Evolutionary conservation across 2,113 vertebrate genomes (phyloP).

Genomic region (Macquaria ambigua): DNA sequence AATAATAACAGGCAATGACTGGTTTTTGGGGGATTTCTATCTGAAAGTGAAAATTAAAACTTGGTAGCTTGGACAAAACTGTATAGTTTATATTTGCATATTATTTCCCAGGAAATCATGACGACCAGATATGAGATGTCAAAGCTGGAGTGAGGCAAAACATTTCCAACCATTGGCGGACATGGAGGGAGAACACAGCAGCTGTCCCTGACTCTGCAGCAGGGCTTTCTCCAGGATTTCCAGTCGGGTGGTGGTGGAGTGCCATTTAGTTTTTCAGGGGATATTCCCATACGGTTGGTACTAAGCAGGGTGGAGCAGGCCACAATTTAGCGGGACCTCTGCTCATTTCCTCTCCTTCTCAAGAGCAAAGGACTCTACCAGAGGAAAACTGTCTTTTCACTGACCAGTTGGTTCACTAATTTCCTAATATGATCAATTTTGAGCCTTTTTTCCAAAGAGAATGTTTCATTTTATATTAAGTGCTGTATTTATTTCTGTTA

Average conservation of each 20-base stretch:
- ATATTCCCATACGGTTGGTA: constrained; percentile 17
- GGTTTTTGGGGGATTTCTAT: neutral
- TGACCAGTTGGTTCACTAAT: constrained; percentile 34
- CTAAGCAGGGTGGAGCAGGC: constrained; percentile 17
- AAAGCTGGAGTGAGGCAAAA: constrained; percentile 87
- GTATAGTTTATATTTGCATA: neutral
- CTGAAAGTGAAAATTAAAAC: neutral
- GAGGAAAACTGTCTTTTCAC: constrained; percentile 41
- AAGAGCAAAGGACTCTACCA: constrained; percentile 27
- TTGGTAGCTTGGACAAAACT: neutral
- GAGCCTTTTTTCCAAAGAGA: constrained; percentile 78
- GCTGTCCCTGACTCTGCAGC: constrained; percentile 30
- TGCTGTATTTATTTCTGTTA: constrained; percentile 71
- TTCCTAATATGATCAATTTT: constrained; percentile 46
- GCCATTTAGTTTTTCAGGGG: constrained; percentile 34
- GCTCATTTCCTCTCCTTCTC: constrained; percentile 34
- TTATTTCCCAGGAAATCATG: constrained; percentile 88
- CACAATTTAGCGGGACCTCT: constrained; percentile 5
- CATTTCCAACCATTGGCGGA: constrained; percentile 1
- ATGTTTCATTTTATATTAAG: constrained; percentile 61
- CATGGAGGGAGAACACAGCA: constrained; percentile 21
- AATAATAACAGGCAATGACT: neutral
- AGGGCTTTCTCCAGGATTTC: constrained; percentile 32
- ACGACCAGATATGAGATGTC: constrained; percentile 94
- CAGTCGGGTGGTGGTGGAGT: constrained; percentile 16